Base-by-base conservation (phyloP, 2,113 vertebrate genomes). In the Narcine bancroftii region DNA sequence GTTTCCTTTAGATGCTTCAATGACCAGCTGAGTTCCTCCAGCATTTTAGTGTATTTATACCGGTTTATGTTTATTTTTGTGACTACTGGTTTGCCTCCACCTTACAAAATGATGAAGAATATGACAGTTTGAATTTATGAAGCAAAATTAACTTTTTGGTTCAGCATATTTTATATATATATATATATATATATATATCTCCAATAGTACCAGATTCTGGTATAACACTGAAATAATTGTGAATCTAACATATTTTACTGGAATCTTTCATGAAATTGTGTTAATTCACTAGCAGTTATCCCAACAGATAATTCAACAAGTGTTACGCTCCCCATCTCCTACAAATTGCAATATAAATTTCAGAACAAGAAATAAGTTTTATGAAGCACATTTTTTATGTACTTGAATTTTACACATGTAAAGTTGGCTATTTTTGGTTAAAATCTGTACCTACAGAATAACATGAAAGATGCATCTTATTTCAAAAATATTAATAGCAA, bases 391-490 rank as follows among this genome's bases (percentile, higher is more conserved):
- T 33, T 91, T 69, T n/a, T 17, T 71, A 45, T 45, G 39, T 65
- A 71, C 33, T 45, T 50, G 11, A 53, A 29, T 47, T 83, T 53
- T 83, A 83, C 47, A 50, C 47, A 95, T 95, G 95, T 94, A 94
- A 94, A 91, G 47, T 45, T 91, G 47, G 26, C 65, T 95, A 89
- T 94, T 94, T 95, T 93, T 50, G 95, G 93, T 96, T 96, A 96
- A 93, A 93, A 93, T 94, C 93, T 94, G 93, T 95, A 96, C 93
- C 96, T 96, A 95, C 95, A 95, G 95, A 96, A 94, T 95, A 94
- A 94, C 92, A 94, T 96, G 95, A 94, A 92, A 96, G 96, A 96
- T 96, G 95, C 95, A 95, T 96, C 94, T 96, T 95, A 94, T 95
- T 95, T 94, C 95, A 96, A 96, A 95, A 96, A 96, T 33, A 13